Evolutionary conservation across 1,140 invertebrate species (phyloP).

Genomic region (Phocides pigmalion): DNA sequence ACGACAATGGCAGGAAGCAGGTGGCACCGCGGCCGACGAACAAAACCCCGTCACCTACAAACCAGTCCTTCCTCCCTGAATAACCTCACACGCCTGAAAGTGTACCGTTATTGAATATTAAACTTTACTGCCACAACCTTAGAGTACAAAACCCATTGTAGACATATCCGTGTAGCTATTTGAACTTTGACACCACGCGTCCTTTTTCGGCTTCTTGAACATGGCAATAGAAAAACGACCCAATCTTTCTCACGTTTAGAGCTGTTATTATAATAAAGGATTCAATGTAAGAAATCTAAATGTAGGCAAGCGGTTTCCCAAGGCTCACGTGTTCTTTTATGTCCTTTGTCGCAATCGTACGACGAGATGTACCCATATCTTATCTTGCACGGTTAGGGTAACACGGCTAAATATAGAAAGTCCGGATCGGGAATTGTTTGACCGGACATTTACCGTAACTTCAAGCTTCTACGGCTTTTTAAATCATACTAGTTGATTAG

Average conservation of each 20-base stretch:
- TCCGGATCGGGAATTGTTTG: too few species aligned
- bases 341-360: constrained; percentile 50
- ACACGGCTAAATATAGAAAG: too few species aligned
- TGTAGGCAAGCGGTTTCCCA: constrained; percentile 45
- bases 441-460: too few species aligned
- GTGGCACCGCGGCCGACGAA: constrained; percentile 28
- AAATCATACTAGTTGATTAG: too few species aligned
- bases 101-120: constrained; percentile 34
- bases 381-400: too few species aligned
- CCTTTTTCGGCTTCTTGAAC: constrained; percentile 45
- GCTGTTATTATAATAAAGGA: constrained; percentile 5
- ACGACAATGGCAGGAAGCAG: constrained; percentile 36
- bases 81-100: constrained; percentile 29
- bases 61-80: constrained; percentile 32
- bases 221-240: constrained; percentile 26
- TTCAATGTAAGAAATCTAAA: constrained; percentile 45
- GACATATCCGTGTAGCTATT: constrained; percentile 39
- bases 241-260: constrained; percentile 5
- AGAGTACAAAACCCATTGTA: constrained; percentile 18
- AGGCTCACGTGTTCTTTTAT: constrained; percentile 52
- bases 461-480: too few species aligned
- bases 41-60: constrained; percentile 51
- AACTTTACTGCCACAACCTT: constrained; percentile 36
- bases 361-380: constrained; percentile 39
- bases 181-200: constrained; percentile 61